Evolutionary conservation across 1,140 invertebrate genomes (phyloP).

Genomic region (Eriosoma lanigerum): DNA sequence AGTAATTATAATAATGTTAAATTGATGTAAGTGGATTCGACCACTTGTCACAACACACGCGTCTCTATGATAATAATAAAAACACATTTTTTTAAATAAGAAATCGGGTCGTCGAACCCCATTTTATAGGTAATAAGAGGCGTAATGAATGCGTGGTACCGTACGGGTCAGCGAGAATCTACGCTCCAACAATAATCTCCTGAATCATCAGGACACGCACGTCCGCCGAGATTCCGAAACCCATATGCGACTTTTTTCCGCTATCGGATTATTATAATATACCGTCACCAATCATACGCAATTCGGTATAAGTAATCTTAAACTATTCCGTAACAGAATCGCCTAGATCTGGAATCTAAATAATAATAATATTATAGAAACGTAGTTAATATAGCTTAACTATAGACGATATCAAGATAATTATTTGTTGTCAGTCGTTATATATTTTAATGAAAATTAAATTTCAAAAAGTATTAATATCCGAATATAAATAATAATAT

Average conservation of each 20-base stretch:
- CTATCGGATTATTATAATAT: neutral
- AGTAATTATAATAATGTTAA: neutral
- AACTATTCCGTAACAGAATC: too few relatives aligned
- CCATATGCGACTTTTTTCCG: neutral
- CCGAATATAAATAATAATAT: too few relatives aligned
- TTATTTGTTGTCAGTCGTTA: too few relatives aligned
- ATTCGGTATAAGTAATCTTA: too few relatives aligned
- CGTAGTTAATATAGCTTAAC: too few relatives aligned
- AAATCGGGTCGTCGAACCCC: constrained; percentile 22
- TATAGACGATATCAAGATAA: too few relatives aligned
- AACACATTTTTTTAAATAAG: too few relatives aligned
- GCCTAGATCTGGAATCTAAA: too few relatives aligned
- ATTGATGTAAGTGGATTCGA: neutral
- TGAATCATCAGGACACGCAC: neutral
- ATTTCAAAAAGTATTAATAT: too few relatives aligned
- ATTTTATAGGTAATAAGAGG: neutral
- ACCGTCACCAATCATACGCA: neutral
- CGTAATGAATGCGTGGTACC: constrained; percentile 35
- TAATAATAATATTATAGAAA: too few relatives aligned
- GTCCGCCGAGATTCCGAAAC: neutral
- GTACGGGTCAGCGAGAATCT: constrained; percentile 26
- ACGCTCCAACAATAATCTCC: neutral
- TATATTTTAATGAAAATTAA: too few relatives aligned
- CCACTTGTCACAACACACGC: constrained; percentile 46
- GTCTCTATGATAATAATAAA: neutral